A percentile compares a stretch with the other conserved stretches of the same genome.
Evolutionary conservation across 2,113 vertebrate genomes (phyloP).

Genomic region (Calypte anna): DNA sequence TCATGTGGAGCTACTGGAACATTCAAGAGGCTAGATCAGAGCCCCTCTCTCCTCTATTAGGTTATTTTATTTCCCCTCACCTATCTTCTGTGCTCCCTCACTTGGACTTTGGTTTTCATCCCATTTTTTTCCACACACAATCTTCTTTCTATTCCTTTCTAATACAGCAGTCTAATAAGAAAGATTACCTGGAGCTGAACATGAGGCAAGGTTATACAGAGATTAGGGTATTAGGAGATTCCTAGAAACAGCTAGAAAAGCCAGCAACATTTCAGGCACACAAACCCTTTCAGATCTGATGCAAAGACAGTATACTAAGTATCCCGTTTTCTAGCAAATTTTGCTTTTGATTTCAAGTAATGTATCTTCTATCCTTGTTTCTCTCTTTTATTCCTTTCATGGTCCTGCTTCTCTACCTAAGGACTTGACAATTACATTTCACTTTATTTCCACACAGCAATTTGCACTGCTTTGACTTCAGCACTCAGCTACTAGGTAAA

Average conservation of each 20-base stretch:
- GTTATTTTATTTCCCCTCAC: background rate
- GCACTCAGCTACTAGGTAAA: background rate
- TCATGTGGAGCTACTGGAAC: background rate
- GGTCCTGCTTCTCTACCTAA: background rate
- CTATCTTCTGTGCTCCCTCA: background rate
- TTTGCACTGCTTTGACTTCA: background rate
- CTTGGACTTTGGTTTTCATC: background rate
- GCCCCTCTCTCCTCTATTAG: background rate
- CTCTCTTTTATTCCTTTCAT: background rate
- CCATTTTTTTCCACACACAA: background rate
- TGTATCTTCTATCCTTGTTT: background rate
- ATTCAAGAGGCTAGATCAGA: background rate
- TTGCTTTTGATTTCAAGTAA: background rate
- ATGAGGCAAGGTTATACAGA: background rate
- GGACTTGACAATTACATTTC: background rate
- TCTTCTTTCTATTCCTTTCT: background rate
- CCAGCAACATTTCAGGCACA: background rate
- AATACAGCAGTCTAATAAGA: background rate
- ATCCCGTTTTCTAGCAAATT: background rate
- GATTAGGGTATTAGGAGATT: background rate
- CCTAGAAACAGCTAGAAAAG: background rate
- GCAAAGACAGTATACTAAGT: background rate
- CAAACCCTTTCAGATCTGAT: background rate
- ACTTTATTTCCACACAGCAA: background rate
- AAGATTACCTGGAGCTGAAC: background rate